A percentile compares a stretch with the other conserved stretches of the same genome.
Conservation (phyloP, 2,888 invertebrate species). For the Acronicta psi region DNA sequence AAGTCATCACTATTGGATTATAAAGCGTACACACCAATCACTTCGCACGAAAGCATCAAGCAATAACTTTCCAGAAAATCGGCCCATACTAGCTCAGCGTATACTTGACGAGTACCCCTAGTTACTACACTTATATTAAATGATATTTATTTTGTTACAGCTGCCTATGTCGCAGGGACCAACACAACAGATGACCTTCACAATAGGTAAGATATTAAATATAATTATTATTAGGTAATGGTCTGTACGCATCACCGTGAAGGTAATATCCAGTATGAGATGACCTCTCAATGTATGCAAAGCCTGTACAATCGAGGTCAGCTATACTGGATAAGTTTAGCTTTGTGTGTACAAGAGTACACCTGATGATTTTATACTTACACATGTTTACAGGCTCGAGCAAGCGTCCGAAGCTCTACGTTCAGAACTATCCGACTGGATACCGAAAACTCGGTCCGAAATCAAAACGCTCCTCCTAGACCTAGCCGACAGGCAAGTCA, state of each 20-base stretch:
- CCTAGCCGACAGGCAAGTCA: constrained; percentile 74
- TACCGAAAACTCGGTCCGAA: constrained; percentile 76
- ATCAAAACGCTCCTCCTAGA: constrained; percentile 75
- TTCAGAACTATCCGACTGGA: constrained; percentile 80
- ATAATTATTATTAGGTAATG: too few relatives aligned
- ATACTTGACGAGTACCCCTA: too few relatives aligned
- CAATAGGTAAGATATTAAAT: constrained; percentile 69
- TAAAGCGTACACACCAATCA: too few relatives aligned
- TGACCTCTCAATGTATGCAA: too few relatives aligned
- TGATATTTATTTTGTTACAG: constrained; percentile 59
- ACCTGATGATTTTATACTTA: not conserved
- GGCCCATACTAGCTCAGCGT: too few relatives aligned
- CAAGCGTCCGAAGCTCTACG: constrained; percentile 82
- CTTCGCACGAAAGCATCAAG: too few relatives aligned
- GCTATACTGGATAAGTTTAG: not conserved
- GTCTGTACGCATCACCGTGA: too few relatives aligned
- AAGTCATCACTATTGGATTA: too few relatives aligned
- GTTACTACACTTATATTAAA: not conserved
- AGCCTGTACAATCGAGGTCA: too few relatives aligned
- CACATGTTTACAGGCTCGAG: constrained; percentile 69
- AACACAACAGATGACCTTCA: constrained; percentile 75
- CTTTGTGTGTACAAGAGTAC: too few relatives aligned
- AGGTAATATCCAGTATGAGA: too few relatives aligned
- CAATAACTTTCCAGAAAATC: too few relatives aligned
- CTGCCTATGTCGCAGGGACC: constrained; percentile 74